Evolutionary conservation across 64 coral and sea anemone species (phyloP), one percentile per base, ranked within the genome.

Genomic region (Anthopleura sola): DNA sequence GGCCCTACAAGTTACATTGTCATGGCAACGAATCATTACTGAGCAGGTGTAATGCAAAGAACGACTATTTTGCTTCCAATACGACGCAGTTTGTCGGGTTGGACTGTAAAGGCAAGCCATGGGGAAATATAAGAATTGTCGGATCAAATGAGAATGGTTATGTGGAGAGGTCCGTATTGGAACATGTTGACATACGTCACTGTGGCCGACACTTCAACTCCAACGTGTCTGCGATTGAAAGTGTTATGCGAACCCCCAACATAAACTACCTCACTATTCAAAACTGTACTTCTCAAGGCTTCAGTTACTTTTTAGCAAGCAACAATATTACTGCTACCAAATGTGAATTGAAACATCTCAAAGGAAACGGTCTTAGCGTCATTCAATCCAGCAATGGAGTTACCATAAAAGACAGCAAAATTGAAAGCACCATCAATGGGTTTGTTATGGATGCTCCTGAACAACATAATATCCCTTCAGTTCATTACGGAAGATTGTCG

Each of bases 81-180:
- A 53, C 29, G 16, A 37, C 34, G 36, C 2, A 34, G 13, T 33
- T 55, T 20, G 50, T 91, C n/a, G 13, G 20, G 26, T 23, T 91
- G 26, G 76, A 79, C 26, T 95, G 93, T 75, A 44, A 29, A 18
- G 83, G 34, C 9, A 46, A 26, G 24, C 48, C 89, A 40, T 95
- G 93, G 93, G 93, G 93, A 85, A 91, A 88, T 15, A 44, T 95
- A 15, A 56, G 89, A 18, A 89, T 91, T 64, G 58, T 88, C 6
- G 83, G 75, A 14, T 55, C 51, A 11, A 85, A 46, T 75, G 86
- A 92, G 5, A n/a, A 19, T 28, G 13, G 77, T 0, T 15, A 3
- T 20, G 32, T 33, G 21, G 44, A 53, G 36, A 86, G 53, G 8
- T 95, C 93, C 0, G 47, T 85, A 17, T 88, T 95, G 60, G 60